phyloP scores from a whole-genome alignment of 2,113 vertebrate species.

The Podocnemis expansa region DNA sequence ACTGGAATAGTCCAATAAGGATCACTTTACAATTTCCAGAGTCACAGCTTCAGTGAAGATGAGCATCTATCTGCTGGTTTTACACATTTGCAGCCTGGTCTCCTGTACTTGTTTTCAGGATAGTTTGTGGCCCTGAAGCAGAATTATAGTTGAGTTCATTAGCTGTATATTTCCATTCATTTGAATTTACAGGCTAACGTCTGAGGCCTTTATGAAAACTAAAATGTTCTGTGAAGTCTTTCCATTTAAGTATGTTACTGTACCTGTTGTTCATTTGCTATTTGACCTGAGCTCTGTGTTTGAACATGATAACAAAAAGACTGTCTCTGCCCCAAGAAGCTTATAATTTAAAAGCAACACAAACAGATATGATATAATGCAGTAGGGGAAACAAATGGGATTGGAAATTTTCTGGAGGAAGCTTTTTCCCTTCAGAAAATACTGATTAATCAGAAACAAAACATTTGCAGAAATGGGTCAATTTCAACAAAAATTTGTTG shows the following conservation, averaged over 20 bases:
- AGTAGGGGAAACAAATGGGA: background rate
- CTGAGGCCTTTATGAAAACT: background rate
- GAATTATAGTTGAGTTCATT: background rate
- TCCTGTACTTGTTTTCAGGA: background rate
- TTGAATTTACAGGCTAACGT: background rate
- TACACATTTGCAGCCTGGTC: background rate
- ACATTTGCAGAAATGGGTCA: background rate
- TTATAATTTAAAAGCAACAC: background rate
- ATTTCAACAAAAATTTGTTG: background rate
- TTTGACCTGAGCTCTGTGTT: background rate
- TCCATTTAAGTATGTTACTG: accelerated
- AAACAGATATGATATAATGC: background rate
- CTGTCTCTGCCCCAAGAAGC: background rate
- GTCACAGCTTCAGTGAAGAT: background rate
- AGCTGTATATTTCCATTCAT: background rate
- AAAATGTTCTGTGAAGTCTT: background rate
- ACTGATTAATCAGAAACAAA: background rate
- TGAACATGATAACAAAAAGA: background rate
- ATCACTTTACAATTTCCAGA: background rate
- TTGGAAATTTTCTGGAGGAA: background rate
- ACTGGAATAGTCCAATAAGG: background rate
- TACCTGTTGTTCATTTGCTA: background rate
- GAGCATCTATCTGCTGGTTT: background rate
- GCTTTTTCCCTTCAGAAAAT: background rate
- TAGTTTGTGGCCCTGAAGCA: background rate